Conservation (phyloP, 2,113 vertebrate genomes). For the Tapirus terrestris region DNA sequence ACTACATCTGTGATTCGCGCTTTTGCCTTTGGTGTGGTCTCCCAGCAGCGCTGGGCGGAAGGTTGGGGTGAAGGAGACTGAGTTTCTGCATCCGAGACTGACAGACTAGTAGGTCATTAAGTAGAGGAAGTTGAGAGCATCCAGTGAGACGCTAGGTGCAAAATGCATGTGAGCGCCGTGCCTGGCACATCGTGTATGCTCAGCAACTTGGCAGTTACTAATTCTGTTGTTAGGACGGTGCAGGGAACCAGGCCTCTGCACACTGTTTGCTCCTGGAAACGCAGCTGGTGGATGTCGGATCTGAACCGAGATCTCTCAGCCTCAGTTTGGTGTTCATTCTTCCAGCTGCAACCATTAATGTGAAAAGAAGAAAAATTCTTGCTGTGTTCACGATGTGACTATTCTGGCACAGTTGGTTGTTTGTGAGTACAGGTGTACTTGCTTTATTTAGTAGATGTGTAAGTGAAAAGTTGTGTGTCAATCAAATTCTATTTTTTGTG, state of each 20-base stretch:
- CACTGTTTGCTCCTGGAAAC: background rate
- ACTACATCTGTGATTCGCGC: background rate
- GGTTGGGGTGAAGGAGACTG: background rate
- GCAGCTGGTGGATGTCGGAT: background rate
- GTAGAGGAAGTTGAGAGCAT: background rate
- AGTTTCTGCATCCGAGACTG: background rate
- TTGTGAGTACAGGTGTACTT: background rate
- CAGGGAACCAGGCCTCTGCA: background rate
- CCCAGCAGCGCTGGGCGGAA: background rate
- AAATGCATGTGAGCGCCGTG: background rate
- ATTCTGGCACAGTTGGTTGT: background rate
- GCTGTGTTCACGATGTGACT: background rate
- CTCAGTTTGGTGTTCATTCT: background rate
- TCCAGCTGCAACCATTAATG: background rate
- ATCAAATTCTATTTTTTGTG: background rate
- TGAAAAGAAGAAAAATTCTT: background rate
- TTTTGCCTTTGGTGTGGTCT: background rate
- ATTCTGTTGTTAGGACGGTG: fast-evolving
- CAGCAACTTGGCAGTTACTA: fast-evolving
- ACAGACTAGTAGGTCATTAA: fast-evolving
- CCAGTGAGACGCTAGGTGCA: background rate
- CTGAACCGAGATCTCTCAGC: background rate
- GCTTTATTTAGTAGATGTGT: background rate
- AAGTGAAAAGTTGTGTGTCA: background rate
- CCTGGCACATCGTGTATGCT: background rate